These are phyloP conservation scores for Biston betularia DNA, from an alignment of 2,888 invertebrate genomes.

Conservation along the genomic window DNA sequence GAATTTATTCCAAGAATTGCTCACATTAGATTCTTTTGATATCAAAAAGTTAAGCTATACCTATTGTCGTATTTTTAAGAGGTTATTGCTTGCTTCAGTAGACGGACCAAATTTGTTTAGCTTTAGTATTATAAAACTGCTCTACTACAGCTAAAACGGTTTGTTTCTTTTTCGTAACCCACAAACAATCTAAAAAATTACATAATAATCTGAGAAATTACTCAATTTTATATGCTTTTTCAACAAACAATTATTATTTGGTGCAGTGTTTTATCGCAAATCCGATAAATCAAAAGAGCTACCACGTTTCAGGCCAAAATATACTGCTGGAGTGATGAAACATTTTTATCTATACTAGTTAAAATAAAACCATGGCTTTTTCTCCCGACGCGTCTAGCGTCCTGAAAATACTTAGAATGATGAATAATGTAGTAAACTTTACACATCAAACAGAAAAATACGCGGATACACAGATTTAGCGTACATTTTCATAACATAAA, in stretches of 20 bases:
- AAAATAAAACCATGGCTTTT: neutral
- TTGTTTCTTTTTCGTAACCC: constrained; percentile 16
- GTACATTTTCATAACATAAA: constrained; percentile 23
- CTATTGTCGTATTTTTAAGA: neutral
- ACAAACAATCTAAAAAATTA: constrained; percentile 19
- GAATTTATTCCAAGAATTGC: no score
- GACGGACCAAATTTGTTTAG: neutral
- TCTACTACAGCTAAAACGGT: neutral
- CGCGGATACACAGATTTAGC: constrained; percentile 21
- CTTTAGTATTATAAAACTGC: neutral
- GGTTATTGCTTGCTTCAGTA: constrained; percentile 13
- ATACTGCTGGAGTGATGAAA: no score
- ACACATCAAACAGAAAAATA: constrained; percentile 30
- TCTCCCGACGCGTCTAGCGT: constrained; percentile 6
- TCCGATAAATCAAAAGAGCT: constrained; percentile 6
- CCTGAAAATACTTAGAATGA: constrained; percentile 18
- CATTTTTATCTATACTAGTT: neutral
- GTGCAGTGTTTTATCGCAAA: constrained; percentile 11
- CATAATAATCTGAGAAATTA: constrained; percentile 9
- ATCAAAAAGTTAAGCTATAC: neutral
- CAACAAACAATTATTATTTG: constrained; percentile 2
- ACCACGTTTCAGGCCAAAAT: neutral
- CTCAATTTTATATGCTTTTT: constrained; percentile 13
- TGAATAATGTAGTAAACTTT: constrained; percentile 24
- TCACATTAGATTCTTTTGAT: no score